Evolutionary conservation across 92 coral and sea anemone genomes (phyloP).

Genomic region (Heteractis magnifica): DNA sequence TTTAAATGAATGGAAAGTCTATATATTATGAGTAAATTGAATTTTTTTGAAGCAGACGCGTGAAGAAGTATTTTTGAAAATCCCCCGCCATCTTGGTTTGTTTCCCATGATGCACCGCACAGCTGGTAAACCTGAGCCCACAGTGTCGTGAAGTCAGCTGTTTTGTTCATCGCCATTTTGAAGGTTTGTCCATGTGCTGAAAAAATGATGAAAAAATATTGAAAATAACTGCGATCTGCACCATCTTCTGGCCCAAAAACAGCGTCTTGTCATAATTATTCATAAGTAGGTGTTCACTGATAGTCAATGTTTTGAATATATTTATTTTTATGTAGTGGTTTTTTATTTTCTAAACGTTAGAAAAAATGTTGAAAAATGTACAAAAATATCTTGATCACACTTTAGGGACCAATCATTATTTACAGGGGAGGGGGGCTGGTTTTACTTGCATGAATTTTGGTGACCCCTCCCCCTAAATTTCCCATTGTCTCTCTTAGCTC

Average conservation of each 20-base stretch:
- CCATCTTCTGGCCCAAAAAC: neutral
- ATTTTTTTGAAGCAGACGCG: neutral
- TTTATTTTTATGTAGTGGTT: neutral
- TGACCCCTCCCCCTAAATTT: too few relatives aligned
- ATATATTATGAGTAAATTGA: neutral
- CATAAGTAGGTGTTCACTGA: neutral
- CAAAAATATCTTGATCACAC: too few relatives aligned
- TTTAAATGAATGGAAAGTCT: neutral
- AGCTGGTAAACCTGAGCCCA: neutral
- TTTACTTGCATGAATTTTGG: too few relatives aligned
- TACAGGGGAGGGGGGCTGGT: too few relatives aligned
- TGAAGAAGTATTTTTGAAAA: neutral
- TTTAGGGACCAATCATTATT: too few relatives aligned
- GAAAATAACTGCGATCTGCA: neutral
- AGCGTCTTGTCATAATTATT: neutral
- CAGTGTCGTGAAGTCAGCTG: constrained; percentile 11
- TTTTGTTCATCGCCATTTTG: constrained; percentile 13
- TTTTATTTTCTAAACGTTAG: neutral
- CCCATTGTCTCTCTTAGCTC: too few relatives aligned
- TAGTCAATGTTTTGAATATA: neutral
- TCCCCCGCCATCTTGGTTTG: constrained; percentile 49
- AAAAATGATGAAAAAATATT: neutral
- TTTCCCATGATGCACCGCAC: constrained; percentile 34
- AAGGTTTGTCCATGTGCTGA: neutral
- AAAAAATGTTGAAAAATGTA: neutral